Conservation (phyloP, 1,140 invertebrate genomes). For the Muscidifurax raptorellus region DNA sequence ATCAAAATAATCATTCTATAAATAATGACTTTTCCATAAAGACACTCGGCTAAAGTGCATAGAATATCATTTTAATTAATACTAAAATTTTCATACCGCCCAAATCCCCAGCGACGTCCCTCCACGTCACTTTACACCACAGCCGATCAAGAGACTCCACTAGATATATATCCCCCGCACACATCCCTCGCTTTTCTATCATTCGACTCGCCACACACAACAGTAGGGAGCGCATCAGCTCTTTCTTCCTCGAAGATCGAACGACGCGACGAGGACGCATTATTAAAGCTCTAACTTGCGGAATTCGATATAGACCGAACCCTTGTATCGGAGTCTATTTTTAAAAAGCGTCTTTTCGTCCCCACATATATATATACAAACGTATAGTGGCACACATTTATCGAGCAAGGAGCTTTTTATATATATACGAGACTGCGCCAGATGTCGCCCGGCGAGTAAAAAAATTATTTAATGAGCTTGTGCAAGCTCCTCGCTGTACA, state of each 20-base stretch:
- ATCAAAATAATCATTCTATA: no score
- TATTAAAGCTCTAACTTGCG: conserved; percentile 6
- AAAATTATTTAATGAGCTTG: conserved; percentile 20
- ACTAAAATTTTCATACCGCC: neutral
- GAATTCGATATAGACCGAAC: neutral
- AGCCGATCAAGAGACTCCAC: neutral
- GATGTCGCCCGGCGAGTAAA: neutral
- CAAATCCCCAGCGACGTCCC: neutral
- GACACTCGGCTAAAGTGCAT: neutral
- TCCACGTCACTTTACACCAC: neutral
- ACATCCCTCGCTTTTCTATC: neutral
- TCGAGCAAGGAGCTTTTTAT: conserved; percentile 1
- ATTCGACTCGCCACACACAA: neutral
- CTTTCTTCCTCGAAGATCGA: neutral
- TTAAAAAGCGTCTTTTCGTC: neutral
- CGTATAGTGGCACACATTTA: neutral
- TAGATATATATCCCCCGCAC: neutral
- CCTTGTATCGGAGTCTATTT: conserved; percentile 15
- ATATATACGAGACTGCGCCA: neutral
- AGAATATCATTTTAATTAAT: neutral
- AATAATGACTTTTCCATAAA: no score
- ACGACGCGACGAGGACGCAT: neutral
- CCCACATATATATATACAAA: neutral
- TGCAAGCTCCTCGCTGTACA: neutral
- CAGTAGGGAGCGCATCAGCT: neutral